A percentile compares a stretch with the other conserved stretches of the same genome.
Evolutionary conservation across 2,113 vertebrate genomes (phyloP).

Genomic region (Propithecus coquereli): DNA sequence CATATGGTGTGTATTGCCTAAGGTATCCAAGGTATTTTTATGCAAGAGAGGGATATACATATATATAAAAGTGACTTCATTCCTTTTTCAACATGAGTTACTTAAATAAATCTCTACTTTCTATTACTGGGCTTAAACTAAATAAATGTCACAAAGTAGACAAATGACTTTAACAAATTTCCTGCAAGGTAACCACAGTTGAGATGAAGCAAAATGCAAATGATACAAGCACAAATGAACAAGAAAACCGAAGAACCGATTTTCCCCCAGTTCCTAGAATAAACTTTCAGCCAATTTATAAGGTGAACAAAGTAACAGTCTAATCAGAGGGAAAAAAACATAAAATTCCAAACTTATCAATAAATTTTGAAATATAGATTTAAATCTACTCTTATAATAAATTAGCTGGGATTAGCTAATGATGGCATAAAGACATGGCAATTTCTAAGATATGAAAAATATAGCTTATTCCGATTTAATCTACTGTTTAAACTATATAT

Average conservation of each 20-base stretch:
- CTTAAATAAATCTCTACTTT: background rate
- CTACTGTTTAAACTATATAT: background rate
- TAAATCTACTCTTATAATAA: background rate
- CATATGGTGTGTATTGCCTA: background rate
- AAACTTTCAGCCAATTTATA: background rate
- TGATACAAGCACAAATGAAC: background rate
- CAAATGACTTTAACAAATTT: slow-evolving; percentile 12
- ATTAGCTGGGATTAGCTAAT: background rate
- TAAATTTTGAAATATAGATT: background rate
- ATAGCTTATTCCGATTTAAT: background rate
- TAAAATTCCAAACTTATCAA: background rate
- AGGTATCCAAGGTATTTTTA: background rate
- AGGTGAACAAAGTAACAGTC: background rate
- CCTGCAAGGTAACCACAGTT: background rate
- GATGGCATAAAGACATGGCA: background rate
- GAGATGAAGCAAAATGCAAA: background rate
- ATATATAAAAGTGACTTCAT: slow-evolving; percentile 21
- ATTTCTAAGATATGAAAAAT: background rate
- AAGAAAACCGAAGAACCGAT: background rate
- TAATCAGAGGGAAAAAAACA: background rate
- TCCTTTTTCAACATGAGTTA: background rate
- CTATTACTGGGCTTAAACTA: background rate
- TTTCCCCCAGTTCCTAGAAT: background rate
- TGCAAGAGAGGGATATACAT: background rate
- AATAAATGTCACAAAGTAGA: background rate